These are phyloP conservation scores for Pachliopta kotzebuea DNA, from an alignment of 2,888 invertebrate genomes.

Conservation along the genomic window DNA sequence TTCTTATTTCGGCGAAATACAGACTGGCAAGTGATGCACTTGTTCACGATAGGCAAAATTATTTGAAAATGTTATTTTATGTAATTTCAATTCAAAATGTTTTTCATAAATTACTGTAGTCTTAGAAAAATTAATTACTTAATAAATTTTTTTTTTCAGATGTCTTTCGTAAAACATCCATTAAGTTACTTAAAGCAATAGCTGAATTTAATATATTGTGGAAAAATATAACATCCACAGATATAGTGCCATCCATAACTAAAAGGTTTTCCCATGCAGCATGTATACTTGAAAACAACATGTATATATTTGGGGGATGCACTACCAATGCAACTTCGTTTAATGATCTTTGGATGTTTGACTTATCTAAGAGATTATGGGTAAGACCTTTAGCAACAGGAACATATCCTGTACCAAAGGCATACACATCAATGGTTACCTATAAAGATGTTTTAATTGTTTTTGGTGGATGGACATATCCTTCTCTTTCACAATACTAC, in stretches of 20 bases:
- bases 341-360: conserved; percentile 97
- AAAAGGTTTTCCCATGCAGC: conserved; percentile 96
- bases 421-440: conserved; percentile 94
- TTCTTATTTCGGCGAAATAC: too few species aligned
- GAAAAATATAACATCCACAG: conserved; percentile 82
- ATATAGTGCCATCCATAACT: conserved; percentile 88
- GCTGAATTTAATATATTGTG: conserved; percentile 88
- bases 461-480: conserved; percentile 98
- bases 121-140: neutral
- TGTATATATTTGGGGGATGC: conserved; percentile 98
- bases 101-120: neutral
- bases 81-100: neutral
- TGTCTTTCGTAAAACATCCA: conserved; percentile 87
- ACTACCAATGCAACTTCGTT: conserved; percentile 96
- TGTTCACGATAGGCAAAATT: too few species aligned
- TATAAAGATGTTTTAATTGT: conserved; percentile 91
- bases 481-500: conserved; percentile 90
- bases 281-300: conserved; percentile 89
- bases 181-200: conserved; percentile 88
- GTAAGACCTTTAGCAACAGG: conserved; percentile 89
- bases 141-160: conserved; percentile 77
- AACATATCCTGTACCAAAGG: conserved; percentile 97
- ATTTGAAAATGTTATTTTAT: too few species aligned
- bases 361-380: conserved; percentile 93
- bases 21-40: too few species aligned